Conservation (phyloP, 2,797 vertebrate genomes). For the Hypotaenidia okinawae region DNA sequence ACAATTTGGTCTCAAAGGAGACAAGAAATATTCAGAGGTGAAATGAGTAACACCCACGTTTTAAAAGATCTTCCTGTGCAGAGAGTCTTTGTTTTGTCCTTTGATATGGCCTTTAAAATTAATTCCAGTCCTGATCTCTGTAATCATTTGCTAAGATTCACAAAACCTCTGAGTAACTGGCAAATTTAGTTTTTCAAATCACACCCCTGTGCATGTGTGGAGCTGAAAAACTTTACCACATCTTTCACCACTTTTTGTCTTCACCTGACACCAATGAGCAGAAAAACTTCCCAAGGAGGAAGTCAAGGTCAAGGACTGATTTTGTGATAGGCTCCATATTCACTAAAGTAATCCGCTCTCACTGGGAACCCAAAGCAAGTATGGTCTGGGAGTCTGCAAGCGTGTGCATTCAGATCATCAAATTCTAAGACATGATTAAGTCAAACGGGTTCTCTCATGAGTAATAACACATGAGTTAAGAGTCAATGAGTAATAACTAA, state of each 20-base stretch:
- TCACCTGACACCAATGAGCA: neutral
- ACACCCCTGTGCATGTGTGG: neutral
- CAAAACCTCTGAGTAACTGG: neutral
- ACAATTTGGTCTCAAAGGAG: neutral
- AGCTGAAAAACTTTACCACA: neutral
- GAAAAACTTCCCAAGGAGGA: neutral
- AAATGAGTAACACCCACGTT: neutral
- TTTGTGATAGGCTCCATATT: neutral
- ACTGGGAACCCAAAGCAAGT: neutral
- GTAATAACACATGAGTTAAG: neutral
- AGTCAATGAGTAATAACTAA: neutral
- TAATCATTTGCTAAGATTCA: neutral
- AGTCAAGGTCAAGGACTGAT: neutral
- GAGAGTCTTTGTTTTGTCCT: neutral
- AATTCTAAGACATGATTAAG: neutral
- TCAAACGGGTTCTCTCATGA: neutral
- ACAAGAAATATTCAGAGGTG: neutral
- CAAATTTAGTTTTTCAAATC: neutral
- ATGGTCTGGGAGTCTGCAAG: neutral
- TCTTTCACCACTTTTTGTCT: neutral
- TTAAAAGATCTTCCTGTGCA: neutral
- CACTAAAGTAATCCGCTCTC: neutral
- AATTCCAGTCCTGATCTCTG: neutral
- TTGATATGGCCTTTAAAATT: conserved; percentile 16
- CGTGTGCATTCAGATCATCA: neutral